Evolutionary conservation across 1,140 invertebrate species (phyloP).

Genomic region (Cryptotermes secundus): DNA sequence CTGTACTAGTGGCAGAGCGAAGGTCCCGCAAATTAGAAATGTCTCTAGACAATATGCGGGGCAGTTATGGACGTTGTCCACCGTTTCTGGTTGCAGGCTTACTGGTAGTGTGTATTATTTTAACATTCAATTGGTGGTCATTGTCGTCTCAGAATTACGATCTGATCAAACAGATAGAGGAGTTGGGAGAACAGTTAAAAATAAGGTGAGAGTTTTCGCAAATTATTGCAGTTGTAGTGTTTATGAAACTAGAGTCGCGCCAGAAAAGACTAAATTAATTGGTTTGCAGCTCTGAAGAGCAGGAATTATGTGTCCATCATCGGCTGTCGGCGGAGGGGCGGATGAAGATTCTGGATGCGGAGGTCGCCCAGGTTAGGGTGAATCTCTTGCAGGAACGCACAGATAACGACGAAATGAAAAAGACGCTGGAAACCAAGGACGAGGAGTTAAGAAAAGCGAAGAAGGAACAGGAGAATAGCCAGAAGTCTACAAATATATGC

Average conservation of each 20-base stretch:
- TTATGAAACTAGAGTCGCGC: neutral
- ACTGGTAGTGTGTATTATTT: conserved; percentile 49
- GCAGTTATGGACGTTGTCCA: conserved; percentile 52
- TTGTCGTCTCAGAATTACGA: conserved; percentile 52
- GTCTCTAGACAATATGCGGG: conserved; percentile 52
- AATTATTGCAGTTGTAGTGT: neutral
- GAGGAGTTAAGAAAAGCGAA: neutral
- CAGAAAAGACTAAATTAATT: neutral
- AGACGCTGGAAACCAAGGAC: neutral
- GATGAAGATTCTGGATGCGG: conserved; percentile 21
- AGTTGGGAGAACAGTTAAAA: conserved; percentile 51
- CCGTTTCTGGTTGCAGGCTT: conserved; percentile 50
- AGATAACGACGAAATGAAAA: conserved; percentile 29
- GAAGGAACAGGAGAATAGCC: conserved; percentile 16
- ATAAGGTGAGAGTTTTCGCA: conserved; percentile 44
- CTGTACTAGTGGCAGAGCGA: neutral
- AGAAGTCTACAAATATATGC: neutral
- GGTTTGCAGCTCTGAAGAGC: conserved; percentile 24
- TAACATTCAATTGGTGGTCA: conserved; percentile 55
- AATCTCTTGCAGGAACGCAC: neutral
- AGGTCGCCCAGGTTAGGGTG: conserved; percentile 19
- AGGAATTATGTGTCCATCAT: conserved; percentile 31
- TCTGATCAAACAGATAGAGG: conserved; percentile 50
- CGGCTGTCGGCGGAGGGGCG: conserved; percentile 18
- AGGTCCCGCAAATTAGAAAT: conserved; percentile 46